phyloP scores from a whole-genome alignment of 2,113 vertebrate species.

The Sprattus sprattus region DNA sequence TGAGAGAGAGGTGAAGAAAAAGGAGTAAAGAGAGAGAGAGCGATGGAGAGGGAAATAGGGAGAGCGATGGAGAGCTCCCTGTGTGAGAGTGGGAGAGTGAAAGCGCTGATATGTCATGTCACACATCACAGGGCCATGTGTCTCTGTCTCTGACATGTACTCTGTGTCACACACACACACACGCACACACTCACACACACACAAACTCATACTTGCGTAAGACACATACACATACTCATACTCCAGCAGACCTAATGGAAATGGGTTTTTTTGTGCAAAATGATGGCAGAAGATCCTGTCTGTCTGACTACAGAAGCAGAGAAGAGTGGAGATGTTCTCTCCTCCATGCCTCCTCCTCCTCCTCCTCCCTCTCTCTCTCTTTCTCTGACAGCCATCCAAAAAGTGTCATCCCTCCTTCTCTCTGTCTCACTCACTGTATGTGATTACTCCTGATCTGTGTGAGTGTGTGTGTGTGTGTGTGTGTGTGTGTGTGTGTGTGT shows the following conservation, averaged over 20 bases:
- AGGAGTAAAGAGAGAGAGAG: not conserved
- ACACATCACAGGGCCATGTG: not conserved
- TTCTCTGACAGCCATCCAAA: not conserved
- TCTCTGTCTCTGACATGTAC: slow-evolving; percentile 1
- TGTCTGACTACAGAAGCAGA: not conserved
- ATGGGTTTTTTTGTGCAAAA: not conserved
- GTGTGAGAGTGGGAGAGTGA: not conserved
- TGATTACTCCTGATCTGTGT: too few species aligned
- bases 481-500: too few species aligned
- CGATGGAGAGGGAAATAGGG: not conserved
- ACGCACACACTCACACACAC: not conserved
- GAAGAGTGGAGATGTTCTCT: not conserved
- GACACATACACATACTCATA: not conserved
- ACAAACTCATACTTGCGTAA: not conserved
- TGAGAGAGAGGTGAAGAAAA: not conserved
- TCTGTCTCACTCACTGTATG: not conserved
- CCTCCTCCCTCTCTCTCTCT: not conserved
- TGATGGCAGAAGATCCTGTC: not conserved
- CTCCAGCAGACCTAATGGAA: not conserved
- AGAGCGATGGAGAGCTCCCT: not conserved
- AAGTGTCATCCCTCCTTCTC: not conserved
- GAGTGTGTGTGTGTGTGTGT: too few species aligned
- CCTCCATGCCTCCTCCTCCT: not conserved
- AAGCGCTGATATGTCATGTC: not conserved
- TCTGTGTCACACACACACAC: not conserved